Percentiles rank a stretch among this genome's conserved stretches.
These are phyloP conservation scores for Epinephelus malabaricus DNA, from an alignment of 2,797 vertebrate genomes.

Conservation along the genomic window DNA sequence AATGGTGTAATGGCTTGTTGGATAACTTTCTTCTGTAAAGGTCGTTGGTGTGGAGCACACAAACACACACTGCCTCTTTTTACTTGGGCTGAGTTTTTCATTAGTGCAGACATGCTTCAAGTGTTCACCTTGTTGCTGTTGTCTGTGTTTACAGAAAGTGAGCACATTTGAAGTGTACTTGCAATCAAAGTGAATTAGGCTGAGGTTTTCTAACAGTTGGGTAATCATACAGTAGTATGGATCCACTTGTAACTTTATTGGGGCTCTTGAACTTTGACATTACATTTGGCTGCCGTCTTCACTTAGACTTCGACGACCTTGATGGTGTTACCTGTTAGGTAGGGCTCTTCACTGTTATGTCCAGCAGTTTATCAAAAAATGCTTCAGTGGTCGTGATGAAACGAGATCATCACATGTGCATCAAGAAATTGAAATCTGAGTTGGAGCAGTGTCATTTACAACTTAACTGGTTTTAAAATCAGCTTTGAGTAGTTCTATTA, in stretches of 20 bases:
- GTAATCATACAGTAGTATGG: slow-evolving; percentile 7
- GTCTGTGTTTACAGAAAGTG: not conserved
- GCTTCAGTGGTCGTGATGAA: not conserved
- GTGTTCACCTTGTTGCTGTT: slow-evolving; percentile 1
- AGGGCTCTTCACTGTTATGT: not conserved
- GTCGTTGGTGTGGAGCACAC: not conserved
- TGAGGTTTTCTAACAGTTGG: not conserved
- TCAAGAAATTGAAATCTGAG: not conserved
- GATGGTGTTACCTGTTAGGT: not conserved
- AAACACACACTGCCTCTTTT: not conserved
- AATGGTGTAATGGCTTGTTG: slow-evolving; percentile 8
- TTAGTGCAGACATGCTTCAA: not conserved
- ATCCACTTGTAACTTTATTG: slow-evolving; percentile 22
- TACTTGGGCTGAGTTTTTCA: not conserved
- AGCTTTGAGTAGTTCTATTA: too few species aligned
- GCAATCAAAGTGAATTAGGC: slow-evolving; percentile 8
- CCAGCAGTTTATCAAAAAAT: not conserved
- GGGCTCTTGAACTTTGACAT: not conserved
- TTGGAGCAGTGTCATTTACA: not conserved
- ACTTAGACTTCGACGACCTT: slow-evolving; percentile 1
- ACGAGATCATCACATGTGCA: not conserved
- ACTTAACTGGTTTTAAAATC: not conserved
- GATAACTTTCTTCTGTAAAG: slow-evolving; percentile 13
- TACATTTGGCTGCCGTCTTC: not conserved
- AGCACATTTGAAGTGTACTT: slow-evolving; percentile 4